A percentile compares a stretch with the other conserved stretches of the same genome.
Evolutionary conservation across 1,140 invertebrate genomes (phyloP).

Genomic region (Bombus confusus): DNA sequence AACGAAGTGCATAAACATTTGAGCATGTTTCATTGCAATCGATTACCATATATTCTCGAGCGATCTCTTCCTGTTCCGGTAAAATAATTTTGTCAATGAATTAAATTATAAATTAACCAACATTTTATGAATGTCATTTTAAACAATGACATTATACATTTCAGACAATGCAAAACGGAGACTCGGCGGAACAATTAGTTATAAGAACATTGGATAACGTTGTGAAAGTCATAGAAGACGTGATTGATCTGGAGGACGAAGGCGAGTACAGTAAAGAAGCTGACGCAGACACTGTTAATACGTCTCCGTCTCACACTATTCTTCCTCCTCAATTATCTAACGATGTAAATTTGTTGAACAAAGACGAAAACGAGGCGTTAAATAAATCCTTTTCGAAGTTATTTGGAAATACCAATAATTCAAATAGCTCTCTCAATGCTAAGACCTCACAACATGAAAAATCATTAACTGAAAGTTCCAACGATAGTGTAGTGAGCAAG

Average conservation of each 20-base stretch:
- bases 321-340: neutral
- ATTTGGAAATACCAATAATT: neutral
- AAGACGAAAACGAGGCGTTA: conserved; percentile 17
- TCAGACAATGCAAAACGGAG: conserved; percentile 66
- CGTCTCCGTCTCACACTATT: neutral
- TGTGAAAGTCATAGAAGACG: neutral
- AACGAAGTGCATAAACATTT: conserved; percentile 81
- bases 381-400: conserved; percentile 1
- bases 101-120: neutral
- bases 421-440: neutral
- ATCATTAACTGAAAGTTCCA: neutral
- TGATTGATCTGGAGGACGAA: neutral
- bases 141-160: conserved; percentile 36
- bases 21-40: conserved; percentile 79
- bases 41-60: conserved; percentile 78
- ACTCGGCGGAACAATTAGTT: conserved; percentile 74
- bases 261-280: neutral
- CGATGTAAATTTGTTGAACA: neutral
- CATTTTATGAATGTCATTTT: neutral
- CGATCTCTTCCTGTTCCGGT: conserved; percentile 74
- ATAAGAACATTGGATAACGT: conserved; percentile 68
- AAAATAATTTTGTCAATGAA: neutral
- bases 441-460: neutral
- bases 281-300: neutral
- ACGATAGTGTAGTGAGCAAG: neutral